Percentiles rank a stretch among this genome's conserved stretches.
Evolutionary conservation across 2,797 vertebrate species (phyloP).

Genomic region (Gallinago solitaria): DNA sequence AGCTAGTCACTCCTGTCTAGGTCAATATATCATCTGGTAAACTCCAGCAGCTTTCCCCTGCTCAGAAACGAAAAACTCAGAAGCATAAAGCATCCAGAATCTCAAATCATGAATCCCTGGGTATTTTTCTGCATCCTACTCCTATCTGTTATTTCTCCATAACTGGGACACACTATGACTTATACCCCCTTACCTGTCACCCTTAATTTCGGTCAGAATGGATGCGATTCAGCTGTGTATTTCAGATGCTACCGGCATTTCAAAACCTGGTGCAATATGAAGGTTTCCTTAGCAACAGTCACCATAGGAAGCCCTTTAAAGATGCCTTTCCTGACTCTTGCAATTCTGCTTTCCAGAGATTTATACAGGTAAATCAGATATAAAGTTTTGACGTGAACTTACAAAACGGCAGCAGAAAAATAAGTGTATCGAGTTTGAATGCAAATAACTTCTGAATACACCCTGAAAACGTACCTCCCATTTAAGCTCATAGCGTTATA

Average conservation of each 20-base stretch:
- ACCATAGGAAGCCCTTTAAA: slow-evolving; percentile 59
- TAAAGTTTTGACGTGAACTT: slow-evolving; percentile 22
- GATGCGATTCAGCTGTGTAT: slow-evolving; percentile 7
- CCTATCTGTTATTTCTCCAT: slow-evolving; percentile 15
- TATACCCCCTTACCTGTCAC: slow-evolving; percentile 52
- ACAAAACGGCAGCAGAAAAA: slow-evolving; percentile 8
- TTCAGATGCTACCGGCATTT: slow-evolving; percentile 5
- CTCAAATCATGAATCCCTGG: background rate
- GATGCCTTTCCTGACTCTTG: slow-evolving; percentile 20
- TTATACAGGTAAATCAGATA: slow-evolving; percentile 40
- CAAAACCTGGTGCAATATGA: slow-evolving; percentile 25
- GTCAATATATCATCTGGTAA: background rate
- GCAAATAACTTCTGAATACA: background rate
- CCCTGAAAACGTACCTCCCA: background rate
- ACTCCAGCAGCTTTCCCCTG: background rate
- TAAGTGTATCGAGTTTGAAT: background rate
- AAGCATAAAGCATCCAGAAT: background rate
- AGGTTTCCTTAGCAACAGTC: slow-evolving; percentile 70
- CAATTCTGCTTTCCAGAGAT: slow-evolving; percentile 33
- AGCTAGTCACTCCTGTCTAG: background rate
- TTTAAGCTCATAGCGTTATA: background rate
- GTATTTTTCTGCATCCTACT: slow-evolving; percentile 14
- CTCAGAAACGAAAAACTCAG: background rate
- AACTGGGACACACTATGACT: slow-evolving; percentile 43
- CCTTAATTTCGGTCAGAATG: slow-evolving; percentile 37